Percentiles rank a stretch among this genome's conserved stretches.
phyloP scores from a whole-genome alignment of 2,888 invertebrate species.

The Leptothorax acervorum region DNA sequence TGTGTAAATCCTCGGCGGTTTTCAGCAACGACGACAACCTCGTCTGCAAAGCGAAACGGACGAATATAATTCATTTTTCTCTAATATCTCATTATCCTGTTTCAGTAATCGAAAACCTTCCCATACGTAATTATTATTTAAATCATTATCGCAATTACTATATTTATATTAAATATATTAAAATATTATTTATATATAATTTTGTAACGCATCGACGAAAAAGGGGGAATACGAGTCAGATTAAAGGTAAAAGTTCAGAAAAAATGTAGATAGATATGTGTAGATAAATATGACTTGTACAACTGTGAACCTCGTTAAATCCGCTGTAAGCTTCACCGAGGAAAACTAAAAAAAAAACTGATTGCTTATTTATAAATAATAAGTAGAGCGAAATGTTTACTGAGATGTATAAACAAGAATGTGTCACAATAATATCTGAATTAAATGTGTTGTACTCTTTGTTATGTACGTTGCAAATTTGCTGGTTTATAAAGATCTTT shows the following conservation, averaged over 20 bases:
- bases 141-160: background rate
- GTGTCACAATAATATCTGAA: background rate
- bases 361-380: conserved; percentile 37
- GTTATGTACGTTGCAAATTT: no score
- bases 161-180: background rate
- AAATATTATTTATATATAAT: conserved; percentile 14
- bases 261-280: background rate
- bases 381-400: background rate
- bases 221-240: background rate
- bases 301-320: conserved; percentile 23
- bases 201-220: background rate
- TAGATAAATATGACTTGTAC: conserved; percentile 3
- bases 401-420: background rate
- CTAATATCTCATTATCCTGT: background rate
- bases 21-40: conserved; percentile 95
- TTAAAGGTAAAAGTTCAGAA: conserved; percentile 21
- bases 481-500: no score
- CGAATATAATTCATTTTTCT: conserved; percentile 6
- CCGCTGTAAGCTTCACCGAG: background rate
- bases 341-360: conserved; percentile 1
- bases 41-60: conserved; percentile 87
- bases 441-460: no score
- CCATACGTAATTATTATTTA: background rate
- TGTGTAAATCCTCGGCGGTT: conserved; percentile 96
- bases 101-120: background rate